These are phyloP conservation scores for Drosophila oshimai DNA, from an alignment of 1,140 invertebrate genomes.

Conservation along the genomic window DNA sequence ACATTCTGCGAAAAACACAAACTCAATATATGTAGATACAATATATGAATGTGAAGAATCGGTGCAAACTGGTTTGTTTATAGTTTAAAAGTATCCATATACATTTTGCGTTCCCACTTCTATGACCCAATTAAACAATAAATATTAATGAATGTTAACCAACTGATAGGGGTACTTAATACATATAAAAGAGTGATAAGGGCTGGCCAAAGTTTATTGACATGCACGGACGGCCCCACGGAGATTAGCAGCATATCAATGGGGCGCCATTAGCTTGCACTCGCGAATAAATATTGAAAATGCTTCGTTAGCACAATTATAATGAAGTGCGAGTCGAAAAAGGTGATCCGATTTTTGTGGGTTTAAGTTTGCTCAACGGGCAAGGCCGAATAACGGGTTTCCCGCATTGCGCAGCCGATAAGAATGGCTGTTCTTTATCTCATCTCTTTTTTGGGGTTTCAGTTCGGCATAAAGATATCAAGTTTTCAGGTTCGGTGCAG, in stretches of 20 bases:
- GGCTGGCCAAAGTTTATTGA: conserved; percentile 42
- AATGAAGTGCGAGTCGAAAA: conserved; percentile 18
- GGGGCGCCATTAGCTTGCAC: conserved; percentile 13
- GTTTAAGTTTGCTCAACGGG: neutral
- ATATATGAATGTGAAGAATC: conserved; percentile 1
- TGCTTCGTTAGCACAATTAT: conserved; percentile 39
- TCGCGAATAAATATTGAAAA: conserved; percentile 24
- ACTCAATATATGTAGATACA: neutral
- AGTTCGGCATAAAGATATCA: conserved; percentile 30
- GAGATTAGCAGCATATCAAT: conserved; percentile 45
- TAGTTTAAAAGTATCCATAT: neutral
- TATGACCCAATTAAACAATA: conserved; percentile 21
- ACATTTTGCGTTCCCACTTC: neutral
- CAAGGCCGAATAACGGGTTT: conserved; percentile 29
- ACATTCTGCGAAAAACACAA: conserved; percentile 46
- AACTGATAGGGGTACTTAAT: conserved; percentile 9
- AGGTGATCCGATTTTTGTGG: neutral
- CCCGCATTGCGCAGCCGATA: conserved; percentile 16
- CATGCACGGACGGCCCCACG: conserved; percentile 19
- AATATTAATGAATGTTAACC: conserved; percentile 8
- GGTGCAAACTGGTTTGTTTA: conserved; percentile 36
- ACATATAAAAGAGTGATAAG: conserved; percentile 16
- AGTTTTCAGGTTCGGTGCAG: neutral
- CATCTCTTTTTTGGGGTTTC: neutral
- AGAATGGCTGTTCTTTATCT: conserved; percentile 22